These are phyloP conservation scores for Pteronotus mesoamericanus DNA, from an alignment of 2,797 vertebrate genomes.

Conservation along the genomic window DNA sequence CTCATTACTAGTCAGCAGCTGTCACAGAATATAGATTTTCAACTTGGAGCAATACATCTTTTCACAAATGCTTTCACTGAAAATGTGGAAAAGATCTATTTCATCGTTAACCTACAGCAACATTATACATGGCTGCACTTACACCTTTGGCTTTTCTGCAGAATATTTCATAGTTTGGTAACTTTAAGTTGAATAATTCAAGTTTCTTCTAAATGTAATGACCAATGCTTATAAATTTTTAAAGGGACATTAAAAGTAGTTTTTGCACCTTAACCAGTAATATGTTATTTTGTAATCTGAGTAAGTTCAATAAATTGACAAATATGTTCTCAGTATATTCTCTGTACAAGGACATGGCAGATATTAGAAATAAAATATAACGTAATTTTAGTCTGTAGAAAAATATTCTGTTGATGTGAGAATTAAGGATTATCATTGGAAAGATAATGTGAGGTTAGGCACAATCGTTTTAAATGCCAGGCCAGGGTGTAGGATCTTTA, in stretches of 20 bases:
- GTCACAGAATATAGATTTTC: slow-evolving; percentile 77
- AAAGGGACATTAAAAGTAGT: slow-evolving; percentile 22
- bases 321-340: neutral
- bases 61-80: slow-evolving; percentile 73
- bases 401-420: neutral
- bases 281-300: neutral
- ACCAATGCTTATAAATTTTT: slow-evolving; percentile 28
- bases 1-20: slow-evolving; percentile 81
- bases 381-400: neutral
- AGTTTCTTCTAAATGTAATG: slow-evolving; percentile 52
- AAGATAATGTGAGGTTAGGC: neutral
- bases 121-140: slow-evolving; percentile 63
- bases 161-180: slow-evolving; percentile 73
- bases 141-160: slow-evolving; percentile 69
- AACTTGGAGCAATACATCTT: slow-evolving; percentile 74
- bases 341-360: neutral
- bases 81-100: slow-evolving; percentile 78
- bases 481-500: neutral
- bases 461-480: neutral
- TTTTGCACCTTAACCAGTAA: neutral
- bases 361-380: neutral
- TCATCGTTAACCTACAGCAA: slow-evolving; percentile 77
- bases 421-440: neutral
- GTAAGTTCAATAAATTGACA: slow-evolving; percentile 41
- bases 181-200: slow-evolving; percentile 68